These are phyloP conservation scores for Mactromeris polynyma DNA, from an alignment of 2,888 invertebrate species.

Conservation along the genomic window DNA sequence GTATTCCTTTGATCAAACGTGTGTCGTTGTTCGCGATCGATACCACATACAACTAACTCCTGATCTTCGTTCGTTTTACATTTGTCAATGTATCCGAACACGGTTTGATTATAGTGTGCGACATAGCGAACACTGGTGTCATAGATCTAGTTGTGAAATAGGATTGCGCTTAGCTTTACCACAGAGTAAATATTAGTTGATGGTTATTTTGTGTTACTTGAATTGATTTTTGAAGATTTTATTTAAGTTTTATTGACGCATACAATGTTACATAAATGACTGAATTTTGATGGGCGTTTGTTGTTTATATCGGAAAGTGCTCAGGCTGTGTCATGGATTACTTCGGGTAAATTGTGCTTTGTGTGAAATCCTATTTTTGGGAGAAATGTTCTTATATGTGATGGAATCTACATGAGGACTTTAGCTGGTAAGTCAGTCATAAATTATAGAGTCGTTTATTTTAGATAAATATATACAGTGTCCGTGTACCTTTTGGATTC, in stretches of 20 bases:
- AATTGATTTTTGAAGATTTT: slow-evolving; percentile 13
- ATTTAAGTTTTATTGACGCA: background rate
- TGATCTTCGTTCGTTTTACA: background rate
- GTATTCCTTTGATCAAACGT: slow-evolving; percentile 9
- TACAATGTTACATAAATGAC: background rate
- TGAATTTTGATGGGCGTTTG: background rate
- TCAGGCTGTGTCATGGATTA: background rate
- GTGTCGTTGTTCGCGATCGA: background rate
- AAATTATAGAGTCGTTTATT: background rate
- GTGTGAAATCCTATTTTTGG: background rate
- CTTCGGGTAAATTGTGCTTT: background rate
- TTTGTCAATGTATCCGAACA: slow-evolving; percentile 3
- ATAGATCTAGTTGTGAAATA: background rate
- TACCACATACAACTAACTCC: background rate
- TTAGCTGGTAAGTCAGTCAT: background rate
- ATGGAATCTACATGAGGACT: background rate
- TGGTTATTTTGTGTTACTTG: background rate
- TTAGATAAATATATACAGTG: too few relatives aligned
- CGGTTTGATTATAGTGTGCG: background rate
- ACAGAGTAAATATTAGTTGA: background rate
- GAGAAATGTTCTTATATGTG: background rate
- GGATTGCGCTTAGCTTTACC: background rate
- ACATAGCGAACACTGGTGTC: background rate
- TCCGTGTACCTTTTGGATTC: too few relatives aligned
- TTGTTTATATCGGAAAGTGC: background rate